These are phyloP conservation scores for Rhingia campestris DNA, from an alignment of 2,888 invertebrate species.

Conservation along the genomic window DNA sequence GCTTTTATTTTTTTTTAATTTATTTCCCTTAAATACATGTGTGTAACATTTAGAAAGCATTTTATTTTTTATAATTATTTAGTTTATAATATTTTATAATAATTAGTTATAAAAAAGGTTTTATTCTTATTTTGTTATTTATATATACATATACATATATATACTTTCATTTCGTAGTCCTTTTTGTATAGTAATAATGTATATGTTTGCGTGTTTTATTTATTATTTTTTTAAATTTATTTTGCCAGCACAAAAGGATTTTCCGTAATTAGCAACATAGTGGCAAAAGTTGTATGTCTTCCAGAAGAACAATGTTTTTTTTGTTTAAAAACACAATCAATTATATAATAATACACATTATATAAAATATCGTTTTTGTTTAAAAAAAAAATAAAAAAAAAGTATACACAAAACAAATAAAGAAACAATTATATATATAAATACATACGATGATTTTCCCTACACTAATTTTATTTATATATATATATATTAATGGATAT, in stretches of 20 bases:
- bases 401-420: constrained; percentile 65
- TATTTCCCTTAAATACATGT: constrained; percentile 67
- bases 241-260: constrained; percentile 58
- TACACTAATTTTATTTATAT: constrained; percentile 69
- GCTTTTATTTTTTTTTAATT: constrained; percentile 37
- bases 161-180: constrained; percentile 59
- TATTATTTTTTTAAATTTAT: constrained; percentile 44
- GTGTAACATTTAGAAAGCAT: constrained; percentile 77
- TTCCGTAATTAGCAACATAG: constrained; percentile 59
- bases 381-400: constrained; percentile 51
- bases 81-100: constrained; percentile 68
- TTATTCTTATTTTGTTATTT: constrained; percentile 27
- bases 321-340: constrained; percentile 61
- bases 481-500: constrained; percentile 66
- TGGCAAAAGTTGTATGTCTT: constrained; percentile 58
- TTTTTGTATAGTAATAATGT: constrained; percentile 57
- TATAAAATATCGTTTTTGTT: constrained; percentile 9
- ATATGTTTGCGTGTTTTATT: constrained; percentile 37
- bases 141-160: constrained; percentile 19
- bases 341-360: constrained; percentile 53
- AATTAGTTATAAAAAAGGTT: constrained; percentile 71
- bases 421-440: constrained; percentile 67
- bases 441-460: constrained; percentile 64
- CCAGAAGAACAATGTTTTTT: constrained; percentile 51
- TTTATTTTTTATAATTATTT: constrained; percentile 51